Conservation (phyloP, 1,140 invertebrate genomes). For the Melipona quadrifasciata region DNA sequence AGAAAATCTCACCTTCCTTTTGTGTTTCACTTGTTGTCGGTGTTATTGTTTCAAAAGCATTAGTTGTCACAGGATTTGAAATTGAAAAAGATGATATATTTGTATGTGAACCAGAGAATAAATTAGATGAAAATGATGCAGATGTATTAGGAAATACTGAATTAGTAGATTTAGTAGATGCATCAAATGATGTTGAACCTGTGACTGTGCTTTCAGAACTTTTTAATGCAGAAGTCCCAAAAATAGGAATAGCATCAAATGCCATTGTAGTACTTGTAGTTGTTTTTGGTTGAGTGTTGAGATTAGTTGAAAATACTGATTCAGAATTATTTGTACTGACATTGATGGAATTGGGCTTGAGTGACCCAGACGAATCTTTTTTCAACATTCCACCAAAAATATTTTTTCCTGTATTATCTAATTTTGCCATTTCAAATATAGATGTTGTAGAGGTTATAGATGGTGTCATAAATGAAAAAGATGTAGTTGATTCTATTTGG, state of each 20-base stretch:
- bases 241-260: constrained; percentile 7
- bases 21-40: not conserved
- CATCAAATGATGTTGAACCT: not conserved
- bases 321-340: not conserved
- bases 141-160: constrained; percentile 25
- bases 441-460: constrained; percentile 3
- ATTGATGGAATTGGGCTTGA: constrained; percentile 27
- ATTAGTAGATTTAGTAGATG: constrained; percentile 21
- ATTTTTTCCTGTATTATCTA: constrained; percentile 24
- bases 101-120: constrained; percentile 23
- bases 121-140: constrained; percentile 22
- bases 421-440: constrained; percentile 36
- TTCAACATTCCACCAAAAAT: constrained; percentile 45
- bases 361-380: not conserved
- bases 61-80: constrained; percentile 23
- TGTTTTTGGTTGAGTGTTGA: constrained; percentile 21
- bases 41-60: constrained; percentile 12
- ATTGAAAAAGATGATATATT: constrained; percentile 11
- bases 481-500: not conserved
- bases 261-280: not conserved
- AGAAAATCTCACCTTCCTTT: constrained; percentile 55
- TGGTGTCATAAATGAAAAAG: constrained; percentile 21
- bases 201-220: not conserved
- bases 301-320: constrained; percentile 16
- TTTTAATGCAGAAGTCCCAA: not conserved